These are phyloP conservation scores for Aphelocoma californica DNA, from an alignment of 2,797 vertebrate genomes.

Conservation along the genomic window DNA sequence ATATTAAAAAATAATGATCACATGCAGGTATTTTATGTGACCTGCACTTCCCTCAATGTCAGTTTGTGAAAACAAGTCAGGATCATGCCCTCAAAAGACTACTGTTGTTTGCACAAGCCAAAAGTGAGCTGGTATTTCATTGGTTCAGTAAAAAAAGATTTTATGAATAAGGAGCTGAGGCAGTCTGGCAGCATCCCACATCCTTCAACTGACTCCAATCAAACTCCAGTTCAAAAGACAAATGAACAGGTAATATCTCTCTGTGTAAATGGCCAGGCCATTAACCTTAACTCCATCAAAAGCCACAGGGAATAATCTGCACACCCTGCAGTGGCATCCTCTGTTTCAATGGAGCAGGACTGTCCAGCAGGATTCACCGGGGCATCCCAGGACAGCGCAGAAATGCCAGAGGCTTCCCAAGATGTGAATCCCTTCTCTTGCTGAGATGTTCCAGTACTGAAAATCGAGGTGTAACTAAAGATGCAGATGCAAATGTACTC, in stretches of 20 bases:
- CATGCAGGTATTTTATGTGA: background rate
- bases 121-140: background rate
- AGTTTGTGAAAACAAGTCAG: background rate
- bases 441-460: accelerated
- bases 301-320: background rate
- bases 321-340: background rate
- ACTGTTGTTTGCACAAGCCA: background rate
- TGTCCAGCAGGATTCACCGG: background rate
- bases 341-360: background rate
- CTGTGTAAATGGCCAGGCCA: background rate
- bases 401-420: background rate
- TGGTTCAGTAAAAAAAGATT: background rate
- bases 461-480: background rate
- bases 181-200: background rate
- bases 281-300: background rate
- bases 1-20: background rate
- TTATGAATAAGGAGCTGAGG: background rate
- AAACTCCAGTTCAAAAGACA: background rate
- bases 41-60: background rate
- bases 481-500: background rate
- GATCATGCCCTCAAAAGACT: background rate
- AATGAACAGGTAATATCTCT: background rate
- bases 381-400: background rate
- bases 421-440: background rate
- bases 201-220: background rate